These are phyloP conservation scores for Agrochola circellaris DNA, from an alignment of 2,888 invertebrate genomes.

Conservation along the genomic window DNA sequence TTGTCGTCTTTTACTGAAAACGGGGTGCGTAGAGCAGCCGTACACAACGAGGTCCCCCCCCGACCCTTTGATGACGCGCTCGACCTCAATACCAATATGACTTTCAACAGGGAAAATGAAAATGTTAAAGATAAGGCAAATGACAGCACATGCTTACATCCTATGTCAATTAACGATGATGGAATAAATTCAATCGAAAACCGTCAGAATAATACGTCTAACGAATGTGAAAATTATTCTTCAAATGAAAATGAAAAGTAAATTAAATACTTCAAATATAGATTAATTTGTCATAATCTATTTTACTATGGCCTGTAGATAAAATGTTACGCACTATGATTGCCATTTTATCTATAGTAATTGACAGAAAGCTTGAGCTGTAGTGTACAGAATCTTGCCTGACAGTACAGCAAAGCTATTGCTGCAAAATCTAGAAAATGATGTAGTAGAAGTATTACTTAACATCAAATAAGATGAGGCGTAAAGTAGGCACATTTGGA, in stretches of 20 bases:
- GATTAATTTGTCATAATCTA: slow-evolving; percentile 18
- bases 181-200: slow-evolving; percentile 49
- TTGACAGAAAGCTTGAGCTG: slow-evolving; percentile 19
- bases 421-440: background rate
- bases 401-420: slow-evolving; percentile 11
- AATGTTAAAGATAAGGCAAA: slow-evolving; percentile 56
- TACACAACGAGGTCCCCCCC: slow-evolving; percentile 54
- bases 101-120: slow-evolving; percentile 62
- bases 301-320: slow-evolving; percentile 5
- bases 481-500: slow-evolving; percentile 5
- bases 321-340: slow-evolving; percentile 7
- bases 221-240: slow-evolving; percentile 36
- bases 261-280: background rate
- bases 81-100: slow-evolving; percentile 34
- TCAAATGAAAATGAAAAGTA: slow-evolving; percentile 49
- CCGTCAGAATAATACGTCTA: slow-evolving; percentile 57
- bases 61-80: slow-evolving; percentile 53
- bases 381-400: slow-evolving; percentile 18
- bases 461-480: background rate
- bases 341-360: background rate
- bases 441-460: slow-evolving; percentile 7
- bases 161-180: slow-evolving; percentile 52
- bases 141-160: slow-evolving; percentile 50
- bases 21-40: slow-evolving; percentile 56
- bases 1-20: slow-evolving; percentile 70